These are phyloP conservation scores for Strix uralensis DNA, from an alignment of 2,113 vertebrate genomes.

Conservation along the genomic window DNA sequence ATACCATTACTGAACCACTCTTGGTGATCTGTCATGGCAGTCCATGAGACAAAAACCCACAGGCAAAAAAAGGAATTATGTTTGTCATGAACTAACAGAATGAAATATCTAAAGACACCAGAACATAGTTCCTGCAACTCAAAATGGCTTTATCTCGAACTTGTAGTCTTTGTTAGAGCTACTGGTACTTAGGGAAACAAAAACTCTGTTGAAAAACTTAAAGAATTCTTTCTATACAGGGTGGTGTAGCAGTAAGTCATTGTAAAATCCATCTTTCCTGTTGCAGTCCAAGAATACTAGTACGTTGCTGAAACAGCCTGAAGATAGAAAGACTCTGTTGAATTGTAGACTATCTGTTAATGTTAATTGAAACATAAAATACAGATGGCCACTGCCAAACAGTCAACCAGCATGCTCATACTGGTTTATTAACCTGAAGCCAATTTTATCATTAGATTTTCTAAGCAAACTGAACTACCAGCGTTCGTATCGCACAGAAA, in stretches of 20 bases:
- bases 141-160: not conserved
- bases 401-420: not conserved
- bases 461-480: not conserved
- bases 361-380: not conserved
- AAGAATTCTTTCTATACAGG: not conserved
- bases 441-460: not conserved
- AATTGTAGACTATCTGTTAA: not conserved
- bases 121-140: not conserved
- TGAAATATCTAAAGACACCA: not conserved
- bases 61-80: not conserved
- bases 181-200: not conserved
- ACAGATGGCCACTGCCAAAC: not conserved
- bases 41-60: not conserved
- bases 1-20: not conserved
- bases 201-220: not conserved
- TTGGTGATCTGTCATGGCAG: not conserved
- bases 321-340: not conserved
- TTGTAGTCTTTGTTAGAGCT: not conserved
- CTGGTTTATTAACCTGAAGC: not conserved
- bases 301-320: not conserved
- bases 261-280: not conserved
- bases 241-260: not conserved
- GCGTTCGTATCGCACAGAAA: not conserved
- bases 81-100: not conserved
- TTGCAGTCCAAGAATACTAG: not conserved